Conservation (phyloP, 2,113 vertebrate species). For the Seriola aureovittata region DNA sequence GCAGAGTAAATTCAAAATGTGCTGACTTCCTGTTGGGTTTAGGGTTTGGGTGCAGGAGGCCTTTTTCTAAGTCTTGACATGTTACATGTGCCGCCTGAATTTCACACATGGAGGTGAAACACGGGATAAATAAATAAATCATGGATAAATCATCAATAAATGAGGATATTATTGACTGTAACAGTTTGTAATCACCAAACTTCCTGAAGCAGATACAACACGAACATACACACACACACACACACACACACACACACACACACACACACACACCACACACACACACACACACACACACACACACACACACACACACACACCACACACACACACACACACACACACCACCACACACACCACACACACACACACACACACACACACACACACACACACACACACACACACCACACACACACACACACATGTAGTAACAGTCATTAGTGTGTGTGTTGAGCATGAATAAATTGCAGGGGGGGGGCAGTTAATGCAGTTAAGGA, state of each 20-base stretch:
- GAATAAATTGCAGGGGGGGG: slow-evolving; percentile 48
- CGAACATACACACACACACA: neutral
- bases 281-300: neutral
- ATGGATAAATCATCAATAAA: neutral
- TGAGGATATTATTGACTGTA: neutral
- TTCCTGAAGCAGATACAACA: neutral
- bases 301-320: neutral
- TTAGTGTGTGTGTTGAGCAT: slow-evolving; percentile 66
- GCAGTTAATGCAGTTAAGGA: slow-evolving; percentile 63
- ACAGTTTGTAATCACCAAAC: neutral
- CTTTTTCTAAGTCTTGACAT: too few species aligned
- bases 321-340: neutral
- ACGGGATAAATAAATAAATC: neutral
- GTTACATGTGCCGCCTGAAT: too few species aligned
- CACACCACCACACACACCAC: neutral
- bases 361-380: neutral
- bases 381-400: neutral
- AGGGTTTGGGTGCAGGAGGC: too few species aligned
- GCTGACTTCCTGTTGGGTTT: too few species aligned
- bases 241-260: neutral
- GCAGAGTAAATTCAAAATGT: too few species aligned
- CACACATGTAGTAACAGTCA: slow-evolving; percentile 30
- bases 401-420: slow-evolving; percentile 4
- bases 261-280: neutral
- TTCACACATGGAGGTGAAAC: too few species aligned